Evolutionary conservation across 2,797 vertebrate species (phyloP).

Genomic region (Tadarida brasiliensis): DNA sequence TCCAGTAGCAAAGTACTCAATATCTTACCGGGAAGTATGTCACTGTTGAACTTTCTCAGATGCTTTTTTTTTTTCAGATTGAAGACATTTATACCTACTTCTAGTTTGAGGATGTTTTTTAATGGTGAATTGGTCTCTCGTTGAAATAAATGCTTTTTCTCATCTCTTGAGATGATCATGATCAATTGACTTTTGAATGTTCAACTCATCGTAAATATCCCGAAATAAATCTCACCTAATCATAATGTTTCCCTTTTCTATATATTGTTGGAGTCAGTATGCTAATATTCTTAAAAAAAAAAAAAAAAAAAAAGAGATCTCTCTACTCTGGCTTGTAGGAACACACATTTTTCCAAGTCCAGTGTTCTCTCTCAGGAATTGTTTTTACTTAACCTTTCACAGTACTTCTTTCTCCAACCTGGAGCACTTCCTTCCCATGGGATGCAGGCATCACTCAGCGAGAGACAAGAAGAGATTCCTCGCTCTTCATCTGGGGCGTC

Average conservation of each 20-base stretch:
- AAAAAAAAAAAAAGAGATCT: neutral
- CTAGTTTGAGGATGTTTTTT: neutral
- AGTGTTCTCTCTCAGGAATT: neutral
- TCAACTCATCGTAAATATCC: neutral
- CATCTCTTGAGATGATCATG: neutral
- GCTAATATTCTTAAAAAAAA: neutral
- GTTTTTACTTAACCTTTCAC: neutral
- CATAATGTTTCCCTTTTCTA: neutral
- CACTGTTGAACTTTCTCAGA: neutral
- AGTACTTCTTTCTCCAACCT: neutral
- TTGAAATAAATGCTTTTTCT: neutral
- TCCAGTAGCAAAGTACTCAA: neutral
- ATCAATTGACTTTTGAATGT: neutral
- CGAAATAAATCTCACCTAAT: neutral
- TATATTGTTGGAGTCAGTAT: neutral
- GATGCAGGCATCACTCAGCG: neutral
- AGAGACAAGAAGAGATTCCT: neutral
- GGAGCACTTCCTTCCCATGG: neutral
- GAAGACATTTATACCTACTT: neutral
- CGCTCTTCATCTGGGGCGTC: accelerated
- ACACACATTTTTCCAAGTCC: neutral
- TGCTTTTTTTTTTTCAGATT: neutral
- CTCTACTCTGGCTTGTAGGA: neutral
- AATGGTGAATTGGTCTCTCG: neutral
- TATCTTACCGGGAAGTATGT: neutral